Evolutionary conservation across 2,113 vertebrate genomes (phyloP), one percentile per base, ranked within the genome.

Genomic region (Perca flavescens): DNA sequence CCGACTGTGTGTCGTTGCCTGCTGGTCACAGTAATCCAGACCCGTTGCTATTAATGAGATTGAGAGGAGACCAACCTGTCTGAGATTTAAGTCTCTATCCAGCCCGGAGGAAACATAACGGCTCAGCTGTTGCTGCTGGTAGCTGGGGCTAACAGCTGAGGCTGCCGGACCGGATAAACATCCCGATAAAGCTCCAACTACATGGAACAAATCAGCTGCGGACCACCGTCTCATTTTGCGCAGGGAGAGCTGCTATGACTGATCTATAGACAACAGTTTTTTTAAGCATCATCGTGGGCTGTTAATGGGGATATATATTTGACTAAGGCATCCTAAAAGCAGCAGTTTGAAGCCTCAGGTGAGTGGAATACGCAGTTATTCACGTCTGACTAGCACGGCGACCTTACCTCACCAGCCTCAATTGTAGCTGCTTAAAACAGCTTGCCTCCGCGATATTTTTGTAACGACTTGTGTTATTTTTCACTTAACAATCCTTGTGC

Each of bases 341-440:
- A 62, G 36, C 75, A 50, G 47, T 69, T 83, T 25, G 64, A 54
- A 80, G 68, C 68, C 43, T 61, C 91, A 91, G 91, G 91, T 92
- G 86, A 92, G 89, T 82, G 73, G 1, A 22, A 72, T n/a, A 73
- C 50, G 54, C 69, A 66, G 43, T 50, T 82, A 13, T 43, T 71
- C 53, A 15, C 31, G 61, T 46, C 25, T 25, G 17, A 66, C 62
- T 19, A 54, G 36, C 71, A 50, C 70, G 1, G 22, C 21, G 69
- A 83, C 52, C 52, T 70, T 10, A 54, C 40, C 57, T 62, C 57
- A 54, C 21, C 67, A 31, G 49, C 13, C 56, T 25, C 47, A 25
- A 2, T 13, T 36, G 11, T 28, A 5, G 54, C 54, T 10, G 74
- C 21, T 54, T 16, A 15, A 6, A 50, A n/a, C 43, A 22, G 56